Evolutionary conservation across 2,888 invertebrate species (phyloP).

Genomic region (Octodonta nipae): DNA sequence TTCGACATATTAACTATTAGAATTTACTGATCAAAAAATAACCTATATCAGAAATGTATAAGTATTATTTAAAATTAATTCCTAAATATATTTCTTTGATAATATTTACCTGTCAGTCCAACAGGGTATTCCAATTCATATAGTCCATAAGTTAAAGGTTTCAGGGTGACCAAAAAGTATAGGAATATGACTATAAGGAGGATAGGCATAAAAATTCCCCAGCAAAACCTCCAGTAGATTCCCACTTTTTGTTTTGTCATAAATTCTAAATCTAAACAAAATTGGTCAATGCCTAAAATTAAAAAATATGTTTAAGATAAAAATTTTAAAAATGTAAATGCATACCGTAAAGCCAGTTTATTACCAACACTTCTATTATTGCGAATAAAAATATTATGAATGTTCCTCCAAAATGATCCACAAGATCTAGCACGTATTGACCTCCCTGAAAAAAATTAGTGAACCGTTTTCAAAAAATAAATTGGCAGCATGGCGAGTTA

Average conservation of each 20-base stretch:
- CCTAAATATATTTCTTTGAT: neutral
- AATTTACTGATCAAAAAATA: too few species aligned
- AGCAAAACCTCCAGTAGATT: constrained; percentile 68
- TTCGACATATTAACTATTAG: too few species aligned
- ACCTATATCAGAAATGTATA: too few species aligned
- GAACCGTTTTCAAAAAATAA: too few species aligned
- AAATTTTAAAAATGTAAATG: too few species aligned
- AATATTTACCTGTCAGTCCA: constrained; percentile 12
- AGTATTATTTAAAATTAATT: neutral
- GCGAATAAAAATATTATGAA: constrained; percentile 46
- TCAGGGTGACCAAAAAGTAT: constrained; percentile 51
- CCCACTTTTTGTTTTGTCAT: constrained; percentile 60
- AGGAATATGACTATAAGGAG: constrained; percentile 57
- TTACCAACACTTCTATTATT: constrained; percentile 42
- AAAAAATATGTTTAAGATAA: neutral
- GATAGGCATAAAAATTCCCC: constrained; percentile 60
- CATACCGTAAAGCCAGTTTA: constrained; percentile 48
- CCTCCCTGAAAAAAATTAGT: constrained; percentile 47
- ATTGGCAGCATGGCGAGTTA: too few species aligned
- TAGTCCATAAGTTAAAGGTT: constrained; percentile 46
- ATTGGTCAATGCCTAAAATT: constrained; percentile 45
- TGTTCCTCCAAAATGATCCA: constrained; percentile 49
- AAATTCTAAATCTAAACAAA: constrained; percentile 63
- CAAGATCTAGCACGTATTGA: constrained; percentile 44
- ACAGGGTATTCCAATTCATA: constrained; percentile 34